These are phyloP conservation scores for Campoletis raptor DNA, from an alignment of 2,888 invertebrate genomes.

Conservation along the genomic window DNA sequence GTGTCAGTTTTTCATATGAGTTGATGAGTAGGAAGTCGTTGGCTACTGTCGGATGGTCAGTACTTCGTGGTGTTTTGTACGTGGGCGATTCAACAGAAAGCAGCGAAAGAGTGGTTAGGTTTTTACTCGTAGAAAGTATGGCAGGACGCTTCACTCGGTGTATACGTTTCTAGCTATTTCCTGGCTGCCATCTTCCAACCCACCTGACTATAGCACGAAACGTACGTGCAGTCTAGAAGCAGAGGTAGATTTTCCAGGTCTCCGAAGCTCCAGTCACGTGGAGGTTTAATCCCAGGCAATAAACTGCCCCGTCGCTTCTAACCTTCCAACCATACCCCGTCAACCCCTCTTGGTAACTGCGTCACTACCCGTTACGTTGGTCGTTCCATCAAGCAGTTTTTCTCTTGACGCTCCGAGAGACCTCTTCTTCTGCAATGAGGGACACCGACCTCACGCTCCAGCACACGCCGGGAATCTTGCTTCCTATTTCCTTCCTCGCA, in stretches of 20 bases:
- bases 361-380: slow-evolving; percentile 75
- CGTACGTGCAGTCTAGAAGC: slow-evolving; percentile 47
- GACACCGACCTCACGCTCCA: slow-evolving; percentile 26
- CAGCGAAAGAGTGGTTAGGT: slow-evolving; percentile 2
- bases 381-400: slow-evolving; percentile 77
- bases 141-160: not conserved
- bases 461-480: slow-evolving; percentile 57
- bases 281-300: slow-evolving; percentile 79
- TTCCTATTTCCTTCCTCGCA: slow-evolving; percentile 46
- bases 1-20: not conserved
- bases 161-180: slow-evolving; percentile 42
- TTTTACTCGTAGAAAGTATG: slow-evolving; percentile 27
- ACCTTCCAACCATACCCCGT: slow-evolving; percentile 54
- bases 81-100: not conserved
- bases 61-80: slow-evolving; percentile 6
- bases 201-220: slow-evolving; percentile 23
- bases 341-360: slow-evolving; percentile 66
- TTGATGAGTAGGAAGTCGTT: not conserved
- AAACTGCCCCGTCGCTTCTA: slow-evolving; percentile 76
- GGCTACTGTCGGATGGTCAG: not conserved
- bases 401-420: slow-evolving; percentile 49
- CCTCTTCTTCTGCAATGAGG: slow-evolving; percentile 51
- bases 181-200: not conserved
- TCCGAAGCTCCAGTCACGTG: slow-evolving; percentile 77
- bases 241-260: slow-evolving; percentile 59